Evolutionary conservation across 2,888 invertebrate species (phyloP).

Genomic region (Lasioglossum oenotherae): DNA sequence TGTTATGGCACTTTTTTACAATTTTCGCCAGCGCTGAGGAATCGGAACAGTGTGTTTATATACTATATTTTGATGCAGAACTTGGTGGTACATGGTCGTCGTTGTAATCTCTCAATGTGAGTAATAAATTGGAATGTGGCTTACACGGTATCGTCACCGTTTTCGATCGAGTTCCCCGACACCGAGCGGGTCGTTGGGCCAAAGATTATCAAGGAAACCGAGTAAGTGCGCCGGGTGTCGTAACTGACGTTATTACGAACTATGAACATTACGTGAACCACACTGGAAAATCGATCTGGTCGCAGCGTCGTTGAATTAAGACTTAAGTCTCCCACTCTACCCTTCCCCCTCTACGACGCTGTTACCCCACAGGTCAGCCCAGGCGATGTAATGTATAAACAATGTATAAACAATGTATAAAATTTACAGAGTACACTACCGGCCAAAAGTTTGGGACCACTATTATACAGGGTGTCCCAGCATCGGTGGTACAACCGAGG

Average conservation of each 20-base stretch:
- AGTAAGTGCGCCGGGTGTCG: slow-evolving; percentile 66
- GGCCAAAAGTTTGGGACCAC: no score
- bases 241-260: slow-evolving; percentile 31
- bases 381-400: no score
- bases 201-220: slow-evolving; percentile 65
- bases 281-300: neutral
- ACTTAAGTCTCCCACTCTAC: no score
- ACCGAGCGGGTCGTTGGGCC: slow-evolving; percentile 52
- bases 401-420: no score
- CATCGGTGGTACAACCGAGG: no score
- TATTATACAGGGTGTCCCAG: no score
- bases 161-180: slow-evolving; percentile 34
- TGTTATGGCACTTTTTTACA: neutral
- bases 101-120: slow-evolving; percentile 9
- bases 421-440: no score
- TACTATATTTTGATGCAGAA: neutral
- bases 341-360: neutral
- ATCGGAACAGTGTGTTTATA: no score
- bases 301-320: no score
- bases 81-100: no score
- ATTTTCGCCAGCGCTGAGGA: neutral
- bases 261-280: slow-evolving; percentile 3
- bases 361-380: no score
- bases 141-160: neutral
- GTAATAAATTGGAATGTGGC: slow-evolving; percentile 33